These are phyloP conservation scores for Isoperla grammatica DNA, from an alignment of 2,888 invertebrate genomes.

Conservation along the genomic window DNA sequence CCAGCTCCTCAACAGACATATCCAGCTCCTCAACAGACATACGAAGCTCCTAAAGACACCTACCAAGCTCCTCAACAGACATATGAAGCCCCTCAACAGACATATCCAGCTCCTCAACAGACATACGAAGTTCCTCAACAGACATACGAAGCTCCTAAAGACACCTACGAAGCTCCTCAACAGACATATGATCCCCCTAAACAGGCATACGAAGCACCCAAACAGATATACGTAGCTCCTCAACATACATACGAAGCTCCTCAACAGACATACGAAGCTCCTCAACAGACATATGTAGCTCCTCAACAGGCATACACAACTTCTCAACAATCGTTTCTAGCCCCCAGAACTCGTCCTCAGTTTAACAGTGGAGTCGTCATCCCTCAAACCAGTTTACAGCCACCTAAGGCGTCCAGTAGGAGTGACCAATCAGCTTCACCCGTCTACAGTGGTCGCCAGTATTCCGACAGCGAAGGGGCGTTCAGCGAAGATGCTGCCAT, in stretches of 20 bases:
- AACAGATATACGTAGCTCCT: not conserved
- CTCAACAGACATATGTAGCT: not conserved
- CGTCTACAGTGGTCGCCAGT: too few relatives aligned
- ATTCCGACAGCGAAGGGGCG: too few relatives aligned
- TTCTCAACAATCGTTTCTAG: not conserved
- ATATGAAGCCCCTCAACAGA: not conserved
- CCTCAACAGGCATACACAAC: not conserved
- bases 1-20: not conserved
- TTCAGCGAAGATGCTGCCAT: too few relatives aligned
- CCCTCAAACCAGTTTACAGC: too few relatives aligned
- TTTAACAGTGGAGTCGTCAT: not conserved
- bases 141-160: not conserved
- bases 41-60: not conserved
- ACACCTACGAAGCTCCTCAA: not conserved
- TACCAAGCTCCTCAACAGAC: not conserved
- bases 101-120: not conserved
- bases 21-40: not conserved
- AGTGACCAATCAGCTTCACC: too few relatives aligned
- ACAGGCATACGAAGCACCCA: not conserved
- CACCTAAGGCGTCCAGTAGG: too few relatives aligned
- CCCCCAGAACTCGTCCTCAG: not conserved
- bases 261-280: not conserved
- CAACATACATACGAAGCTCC: not conserved
- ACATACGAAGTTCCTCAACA: not conserved
- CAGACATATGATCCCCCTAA: not conserved